Base-by-base conservation (phyloP, 2,113 vertebrate genomes). In the Accipiter cooperii region DNA sequence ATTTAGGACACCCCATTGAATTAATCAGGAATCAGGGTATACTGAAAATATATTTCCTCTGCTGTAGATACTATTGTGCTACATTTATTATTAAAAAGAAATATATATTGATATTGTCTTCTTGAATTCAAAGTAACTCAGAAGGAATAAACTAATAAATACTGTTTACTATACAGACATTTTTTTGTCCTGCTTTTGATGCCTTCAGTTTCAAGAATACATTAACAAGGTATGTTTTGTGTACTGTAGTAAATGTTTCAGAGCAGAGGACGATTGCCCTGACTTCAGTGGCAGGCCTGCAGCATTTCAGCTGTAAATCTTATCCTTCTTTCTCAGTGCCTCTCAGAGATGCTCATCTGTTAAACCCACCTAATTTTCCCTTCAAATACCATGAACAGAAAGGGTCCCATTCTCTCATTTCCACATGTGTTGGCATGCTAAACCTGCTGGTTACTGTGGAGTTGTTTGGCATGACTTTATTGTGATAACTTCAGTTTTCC, bases 91-190 rank as follows among this genome's bases (percentile, higher is more conserved):
- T 69, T 83, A 26, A 34, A 74, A 92, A 33, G 2, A 61, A 80
- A 49, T 63, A 25, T 4, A 2, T 70, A 29, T 51, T 66, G 29
- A 60, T 60, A 25, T 4, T 44, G 11, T 11, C 42, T 61, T 75
- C 8, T 64, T 61, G 18, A 12, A 40, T 90, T 87, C 47, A 42
- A 33, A 66, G 31, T 44, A 74, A 74, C n/a, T 80, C 20, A 46
- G 52, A 74, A 80, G 26, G 8, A 86, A 78, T 21, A 87, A 84
- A 25, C 5, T 52, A 34, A 85, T 42, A 47, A 89, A 66, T 58
- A 25, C 18, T 0, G 1, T 84, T 89, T 60, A 16, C 10, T 69
- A 1, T 17, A 8, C 2, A 34, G 22, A 31, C 2, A 8, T 38
- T 61, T 85, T 85, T 93, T 83, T 83, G 8, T 64, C 20, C 47